These are phyloP conservation scores for Passer domesticus DNA, from an alignment of 2,113 vertebrate species.

Conservation along the genomic window DNA sequence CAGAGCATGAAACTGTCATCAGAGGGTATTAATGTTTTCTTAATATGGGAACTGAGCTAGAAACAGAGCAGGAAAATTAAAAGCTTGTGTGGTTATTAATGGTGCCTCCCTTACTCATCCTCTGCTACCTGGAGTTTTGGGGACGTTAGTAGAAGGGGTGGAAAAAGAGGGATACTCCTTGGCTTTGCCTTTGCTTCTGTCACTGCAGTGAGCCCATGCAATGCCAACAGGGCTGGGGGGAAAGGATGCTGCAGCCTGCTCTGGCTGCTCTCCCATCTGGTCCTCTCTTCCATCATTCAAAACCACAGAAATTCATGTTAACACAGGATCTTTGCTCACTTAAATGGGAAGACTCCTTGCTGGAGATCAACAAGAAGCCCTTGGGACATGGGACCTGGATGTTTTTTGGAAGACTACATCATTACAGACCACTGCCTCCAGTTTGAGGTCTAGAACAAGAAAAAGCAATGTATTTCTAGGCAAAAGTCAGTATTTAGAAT, in stretches of 20 bases:
- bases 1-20: slow-evolving; percentile 49
- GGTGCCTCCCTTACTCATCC: background rate
- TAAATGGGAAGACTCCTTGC: background rate
- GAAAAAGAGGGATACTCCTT: background rate
- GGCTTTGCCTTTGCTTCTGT: background rate
- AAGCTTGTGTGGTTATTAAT: background rate
- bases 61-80: slow-evolving; percentile 13
- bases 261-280: background rate
- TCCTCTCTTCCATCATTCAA: background rate
- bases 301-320: background rate
- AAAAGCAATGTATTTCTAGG: background rate
- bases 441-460: background rate
- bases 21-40: slow-evolving; percentile 33
- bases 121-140: background rate
- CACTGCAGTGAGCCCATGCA: background rate
- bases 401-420: background rate
- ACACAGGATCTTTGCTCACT: background rate
- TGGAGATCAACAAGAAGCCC: background rate
- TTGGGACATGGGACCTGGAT: background rate
- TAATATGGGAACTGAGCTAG: slow-evolving; percentile 15
- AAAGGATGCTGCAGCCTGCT: background rate
- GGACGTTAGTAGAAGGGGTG: background rate
- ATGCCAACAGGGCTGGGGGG: rapidly evolving
- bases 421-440: background rate
- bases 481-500: background rate